Conservation (phyloP, 2,888 invertebrate genomes). For the Cryptocephalus primarius region DNA sequence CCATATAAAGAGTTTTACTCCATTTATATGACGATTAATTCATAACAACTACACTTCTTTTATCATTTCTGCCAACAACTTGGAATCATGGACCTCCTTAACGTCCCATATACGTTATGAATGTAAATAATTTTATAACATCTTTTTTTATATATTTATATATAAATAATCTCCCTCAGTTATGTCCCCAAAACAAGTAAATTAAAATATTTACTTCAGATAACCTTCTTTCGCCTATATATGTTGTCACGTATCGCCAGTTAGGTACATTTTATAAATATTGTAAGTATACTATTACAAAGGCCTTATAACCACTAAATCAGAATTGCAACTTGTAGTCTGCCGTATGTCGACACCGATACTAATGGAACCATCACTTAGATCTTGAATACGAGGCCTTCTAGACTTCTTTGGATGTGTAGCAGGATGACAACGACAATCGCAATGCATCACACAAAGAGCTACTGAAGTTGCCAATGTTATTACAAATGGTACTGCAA, state of each 20-base stretch:
- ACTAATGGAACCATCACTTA: slow-evolving; percentile 62
- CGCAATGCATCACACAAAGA: slow-evolving; percentile 78
- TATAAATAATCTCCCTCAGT: no score
- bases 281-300: slow-evolving; percentile 19
- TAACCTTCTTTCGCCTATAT: background rate
- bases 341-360: slow-evolving; percentile 55
- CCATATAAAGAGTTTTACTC: no score
- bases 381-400: slow-evolving; percentile 52
- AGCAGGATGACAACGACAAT: slow-evolving; percentile 64
- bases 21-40: no score
- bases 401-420: slow-evolving; percentile 52
- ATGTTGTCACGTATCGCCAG: background rate
- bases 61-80: no score
- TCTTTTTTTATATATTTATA: no score
- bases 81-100: no score
- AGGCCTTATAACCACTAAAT: slow-evolving; percentile 33
- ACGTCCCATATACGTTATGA: no score
- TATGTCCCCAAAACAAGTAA: background rate
- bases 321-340: slow-evolving; percentile 36
- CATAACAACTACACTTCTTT: no score
- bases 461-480: slow-evolving; percentile 76
- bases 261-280: background rate
- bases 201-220: background rate
- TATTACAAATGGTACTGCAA: slow-evolving; percentile 74
- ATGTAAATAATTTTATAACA: no score